Conservation (phyloP, 1,140 invertebrate species). For the Zaprionus kolodkinae region DNA sequence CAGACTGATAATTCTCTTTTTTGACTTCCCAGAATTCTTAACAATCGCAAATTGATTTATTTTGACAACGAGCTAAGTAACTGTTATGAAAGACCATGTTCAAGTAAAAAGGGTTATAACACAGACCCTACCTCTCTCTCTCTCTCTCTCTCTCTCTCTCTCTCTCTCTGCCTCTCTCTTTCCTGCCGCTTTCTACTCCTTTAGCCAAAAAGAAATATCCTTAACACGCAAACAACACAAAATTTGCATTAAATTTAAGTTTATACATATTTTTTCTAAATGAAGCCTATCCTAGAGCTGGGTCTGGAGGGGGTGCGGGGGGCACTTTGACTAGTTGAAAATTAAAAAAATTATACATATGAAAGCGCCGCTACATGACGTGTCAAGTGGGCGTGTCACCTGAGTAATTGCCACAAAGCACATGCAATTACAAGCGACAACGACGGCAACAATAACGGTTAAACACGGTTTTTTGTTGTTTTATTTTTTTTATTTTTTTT, state of each 20-base stretch:
- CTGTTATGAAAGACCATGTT: background rate
- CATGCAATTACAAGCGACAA: constrained; percentile 35
- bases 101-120: background rate
- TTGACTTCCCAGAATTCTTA: background rate
- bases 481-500: constrained; percentile 16
- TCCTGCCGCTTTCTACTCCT: background rate
- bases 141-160: background rate
- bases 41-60: background rate
- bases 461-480: constrained; percentile 4
- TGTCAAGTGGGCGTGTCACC: constrained; percentile 32
- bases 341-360: constrained; percentile 3
- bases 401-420: constrained; percentile 38
- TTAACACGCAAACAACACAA: constrained; percentile 54
- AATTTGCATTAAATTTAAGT: background rate
- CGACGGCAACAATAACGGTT: constrained; percentile 19
- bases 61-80: background rate
- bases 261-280: background rate
- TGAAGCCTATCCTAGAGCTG: background rate
- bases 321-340: background rate
- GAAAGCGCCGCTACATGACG: constrained; percentile 12
- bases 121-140: background rate
- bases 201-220: constrained; percentile 43
- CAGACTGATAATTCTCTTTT: background rate
- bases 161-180: background rate
- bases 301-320: no score